A percentile compares a stretch with the other conserved stretches of the same genome.
Evolutionary conservation across 2,113 vertebrate genomes (phyloP).

Genomic region (Coturnix japonica): DNA sequence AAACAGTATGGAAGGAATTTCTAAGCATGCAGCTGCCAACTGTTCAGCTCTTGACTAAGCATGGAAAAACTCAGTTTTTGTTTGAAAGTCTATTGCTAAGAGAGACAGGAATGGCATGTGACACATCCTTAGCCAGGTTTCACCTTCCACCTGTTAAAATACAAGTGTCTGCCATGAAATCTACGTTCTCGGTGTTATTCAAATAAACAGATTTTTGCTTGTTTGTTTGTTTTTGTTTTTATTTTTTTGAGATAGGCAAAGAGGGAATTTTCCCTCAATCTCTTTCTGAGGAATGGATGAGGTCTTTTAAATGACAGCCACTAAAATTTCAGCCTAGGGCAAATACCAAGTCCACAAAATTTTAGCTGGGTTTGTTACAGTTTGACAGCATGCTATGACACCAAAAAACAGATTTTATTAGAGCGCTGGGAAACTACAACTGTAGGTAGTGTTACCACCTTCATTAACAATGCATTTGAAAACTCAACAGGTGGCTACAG

Average conservation of each 20-base stretch:
- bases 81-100: neutral
- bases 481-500: constrained; percentile 20
- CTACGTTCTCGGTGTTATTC: neutral
- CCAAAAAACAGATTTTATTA: neutral
- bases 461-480: neutral
- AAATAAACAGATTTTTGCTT: neutral
- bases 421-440: neutral
- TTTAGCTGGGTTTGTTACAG: neutral
- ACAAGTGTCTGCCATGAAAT: neutral
- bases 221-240: neutral
- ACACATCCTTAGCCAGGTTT: neutral
- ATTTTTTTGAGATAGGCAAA: neutral
- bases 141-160: neutral
- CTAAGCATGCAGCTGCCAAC: neutral
- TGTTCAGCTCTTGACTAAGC: neutral
- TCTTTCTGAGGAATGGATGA: neutral
- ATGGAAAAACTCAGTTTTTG: neutral
- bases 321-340: neutral
- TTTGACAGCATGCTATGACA: constrained; percentile 1
- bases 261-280: neutral
- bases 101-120: neutral
- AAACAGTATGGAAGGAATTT: neutral
- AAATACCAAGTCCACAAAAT: neutral
- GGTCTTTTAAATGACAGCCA: neutral
- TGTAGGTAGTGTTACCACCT: neutral